Evolutionary conservation across 2,797 vertebrate species (phyloP).

Genomic region (Halcyon badia): DNA sequence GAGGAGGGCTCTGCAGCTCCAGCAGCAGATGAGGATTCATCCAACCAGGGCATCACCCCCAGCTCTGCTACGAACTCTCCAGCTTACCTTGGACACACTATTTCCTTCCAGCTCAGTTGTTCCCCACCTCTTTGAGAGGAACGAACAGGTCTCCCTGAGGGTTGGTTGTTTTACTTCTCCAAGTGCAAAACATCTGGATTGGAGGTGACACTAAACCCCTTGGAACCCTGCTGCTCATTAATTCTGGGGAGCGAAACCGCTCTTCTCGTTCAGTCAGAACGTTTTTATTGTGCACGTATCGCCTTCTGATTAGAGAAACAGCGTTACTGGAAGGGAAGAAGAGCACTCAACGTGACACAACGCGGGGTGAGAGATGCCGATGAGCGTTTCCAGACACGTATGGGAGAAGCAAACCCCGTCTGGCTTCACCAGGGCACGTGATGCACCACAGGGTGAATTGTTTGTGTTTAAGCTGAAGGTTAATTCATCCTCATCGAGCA

Average conservation of each 20-base stretch:
- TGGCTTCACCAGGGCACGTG: neutral
- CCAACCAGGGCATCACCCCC: neutral
- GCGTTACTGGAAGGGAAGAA: neutral
- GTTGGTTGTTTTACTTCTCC: neutral
- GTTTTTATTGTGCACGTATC: neutral
- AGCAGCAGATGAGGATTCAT: neutral
- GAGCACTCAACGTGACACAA: neutral
- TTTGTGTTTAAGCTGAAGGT: neutral
- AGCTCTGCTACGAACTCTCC: neutral
- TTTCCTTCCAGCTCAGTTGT: neutral
- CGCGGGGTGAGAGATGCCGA: too few relatives aligned
- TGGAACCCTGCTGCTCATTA: neutral
- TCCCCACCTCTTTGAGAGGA: neutral
- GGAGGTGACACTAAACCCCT: neutral
- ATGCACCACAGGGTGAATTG: fast-evolving
- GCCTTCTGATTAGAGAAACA: neutral
- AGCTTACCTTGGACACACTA: neutral
- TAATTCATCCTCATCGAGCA: neutral
- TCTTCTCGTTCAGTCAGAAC: neutral
- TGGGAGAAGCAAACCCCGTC: neutral
- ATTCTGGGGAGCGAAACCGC: fast-evolving
- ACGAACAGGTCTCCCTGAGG: neutral
- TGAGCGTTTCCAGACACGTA: neutral
- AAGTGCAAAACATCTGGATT: neutral
- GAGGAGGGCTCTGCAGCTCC: neutral